phyloP scores from a whole-genome alignment of 2,888 invertebrate genomes.

The Xestia xanthographa region DNA sequence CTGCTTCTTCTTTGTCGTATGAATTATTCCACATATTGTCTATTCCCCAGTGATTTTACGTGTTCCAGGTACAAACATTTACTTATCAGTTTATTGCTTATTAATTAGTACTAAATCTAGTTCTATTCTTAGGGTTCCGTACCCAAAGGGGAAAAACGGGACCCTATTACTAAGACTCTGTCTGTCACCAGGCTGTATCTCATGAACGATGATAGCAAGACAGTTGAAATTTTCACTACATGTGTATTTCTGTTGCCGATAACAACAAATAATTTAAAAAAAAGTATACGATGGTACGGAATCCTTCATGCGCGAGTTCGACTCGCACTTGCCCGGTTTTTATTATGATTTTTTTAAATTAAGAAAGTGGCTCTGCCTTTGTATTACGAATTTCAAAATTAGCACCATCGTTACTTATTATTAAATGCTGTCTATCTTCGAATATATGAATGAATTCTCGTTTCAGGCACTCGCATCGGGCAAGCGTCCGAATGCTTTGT shows the following conservation, averaged over 20 bases:
- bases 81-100: neutral
- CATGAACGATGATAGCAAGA: no score
- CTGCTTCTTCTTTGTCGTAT: neutral
- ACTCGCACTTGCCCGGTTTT: neutral
- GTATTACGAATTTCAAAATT: neutral
- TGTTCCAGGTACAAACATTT: neutral
- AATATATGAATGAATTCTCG: conserved; percentile 32
- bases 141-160: no score
- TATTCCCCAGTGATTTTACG: neutral
- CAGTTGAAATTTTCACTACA: no score
- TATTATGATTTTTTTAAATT: neutral
- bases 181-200: no score
- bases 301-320: no score
- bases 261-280: no score
- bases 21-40: neutral
- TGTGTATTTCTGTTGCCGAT: no score
- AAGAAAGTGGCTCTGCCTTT: neutral
- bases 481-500: conserved; percentile 99
- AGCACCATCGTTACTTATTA: neutral
- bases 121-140: neutral
- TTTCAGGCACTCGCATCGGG: conserved; percentile 97
- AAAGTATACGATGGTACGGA: no score
- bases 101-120: neutral
- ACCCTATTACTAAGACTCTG: no score
- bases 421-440: neutral